Conservation (phyloP, 2,797 vertebrate species). For the Etheostoma perlongum region DNA sequence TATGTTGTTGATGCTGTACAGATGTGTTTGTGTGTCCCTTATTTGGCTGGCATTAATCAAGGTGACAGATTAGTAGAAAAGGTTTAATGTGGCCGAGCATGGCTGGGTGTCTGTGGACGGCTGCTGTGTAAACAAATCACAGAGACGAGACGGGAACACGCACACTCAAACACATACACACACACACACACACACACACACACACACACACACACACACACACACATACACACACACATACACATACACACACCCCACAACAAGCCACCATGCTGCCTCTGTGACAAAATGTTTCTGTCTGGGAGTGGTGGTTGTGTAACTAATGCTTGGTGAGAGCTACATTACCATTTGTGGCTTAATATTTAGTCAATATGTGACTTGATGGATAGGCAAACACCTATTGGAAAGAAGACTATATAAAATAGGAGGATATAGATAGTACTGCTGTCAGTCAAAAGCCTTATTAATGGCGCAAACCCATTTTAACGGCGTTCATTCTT, state of each 20-base stretch:
- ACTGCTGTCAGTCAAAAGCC: too few relatives aligned
- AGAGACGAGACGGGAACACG: constrained; percentile 10
- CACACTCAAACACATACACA: constrained; percentile 6
- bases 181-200: not conserved
- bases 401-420: too few relatives aligned
- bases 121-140: constrained; percentile 52
- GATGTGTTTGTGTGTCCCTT: constrained; percentile 29
- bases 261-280: not conserved
- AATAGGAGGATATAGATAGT: too few relatives aligned
- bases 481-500: too few relatives aligned
- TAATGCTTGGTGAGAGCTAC: too few relatives aligned
- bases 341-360: too few relatives aligned
- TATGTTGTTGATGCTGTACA: not conserved
- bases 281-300: too few relatives aligned
- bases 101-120: constrained; percentile 40
- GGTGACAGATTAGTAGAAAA: constrained; percentile 66
- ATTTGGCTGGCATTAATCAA: constrained; percentile 54
- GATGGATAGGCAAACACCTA: too few relatives aligned
- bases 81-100: constrained; percentile 66
- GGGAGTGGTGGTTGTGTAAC: too few relatives aligned
- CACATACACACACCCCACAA: not conserved
- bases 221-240: constrained; percentile 1
- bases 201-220: not conserved
- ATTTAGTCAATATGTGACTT: too few relatives aligned
- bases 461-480: too few relatives aligned